These are phyloP conservation scores for Ecliptopera silaceata DNA, from an alignment of 2,888 invertebrate species.

Conservation along the genomic window DNA sequence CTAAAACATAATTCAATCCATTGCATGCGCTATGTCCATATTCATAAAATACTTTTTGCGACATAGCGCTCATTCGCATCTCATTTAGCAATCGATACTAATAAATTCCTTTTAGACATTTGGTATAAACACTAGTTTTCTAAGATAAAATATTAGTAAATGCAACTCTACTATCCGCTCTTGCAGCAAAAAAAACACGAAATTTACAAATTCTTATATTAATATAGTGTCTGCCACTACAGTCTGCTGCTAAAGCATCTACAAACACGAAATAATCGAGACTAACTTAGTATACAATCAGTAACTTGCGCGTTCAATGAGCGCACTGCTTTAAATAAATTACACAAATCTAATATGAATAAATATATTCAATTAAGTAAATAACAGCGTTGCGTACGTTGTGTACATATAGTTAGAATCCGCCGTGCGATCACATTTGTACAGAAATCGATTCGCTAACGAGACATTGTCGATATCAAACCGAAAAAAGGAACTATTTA, in stretches of 20 bases:
- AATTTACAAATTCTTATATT: conserved; percentile 72
- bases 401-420: conserved; percentile 16
- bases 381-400: conserved; percentile 29
- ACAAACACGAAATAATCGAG: conserved; percentile 39
- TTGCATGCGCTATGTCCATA: conserved; percentile 24
- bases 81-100: conserved; percentile 42
- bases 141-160: conserved; percentile 81
- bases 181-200: conserved; percentile 60
- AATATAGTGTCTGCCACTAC: conserved; percentile 42
- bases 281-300: conserved; percentile 43
- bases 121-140: conserved; percentile 76
- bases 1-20: conserved; percentile 40
- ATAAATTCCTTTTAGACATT: conserved; percentile 65
- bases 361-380: conserved; percentile 43
- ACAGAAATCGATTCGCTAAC: conserved; percentile 42
- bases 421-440: conserved; percentile 40
- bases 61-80: conserved; percentile 23
- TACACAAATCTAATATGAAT: conserved; percentile 47
- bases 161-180: conserved; percentile 72
- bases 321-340: conserved; percentile 44
- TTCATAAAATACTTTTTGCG: conserved; percentile 33
- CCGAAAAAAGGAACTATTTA: conserved; percentile 30
- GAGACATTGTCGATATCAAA: conserved; percentile 23
- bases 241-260: conserved; percentile 30
- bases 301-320: conserved; percentile 37